Evolutionary conservation across 2,888 invertebrate genomes (phyloP).

Genomic region (Drosophila dives): DNA sequence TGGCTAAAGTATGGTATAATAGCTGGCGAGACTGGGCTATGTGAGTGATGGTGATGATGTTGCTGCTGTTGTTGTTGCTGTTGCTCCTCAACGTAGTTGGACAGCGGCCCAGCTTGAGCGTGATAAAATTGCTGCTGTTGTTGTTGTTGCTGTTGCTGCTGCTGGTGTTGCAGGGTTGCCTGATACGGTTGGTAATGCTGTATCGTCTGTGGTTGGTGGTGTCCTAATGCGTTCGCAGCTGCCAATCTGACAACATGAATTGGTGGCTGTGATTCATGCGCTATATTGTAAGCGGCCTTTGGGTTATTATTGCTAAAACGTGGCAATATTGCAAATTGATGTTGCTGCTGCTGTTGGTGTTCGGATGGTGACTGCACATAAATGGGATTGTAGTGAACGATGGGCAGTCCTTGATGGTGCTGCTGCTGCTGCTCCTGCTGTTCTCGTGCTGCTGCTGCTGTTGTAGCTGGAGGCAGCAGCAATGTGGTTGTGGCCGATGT

Average conservation of each 20-base stretch:
- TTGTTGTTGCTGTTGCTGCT: conserved; percentile 33
- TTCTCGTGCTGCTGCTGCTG: conserved; percentile 32
- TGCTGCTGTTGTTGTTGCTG: conserved; percentile 31
- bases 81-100: conserved; percentile 47
- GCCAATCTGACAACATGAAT: conserved; percentile 75
- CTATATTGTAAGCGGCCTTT: conserved; percentile 65
- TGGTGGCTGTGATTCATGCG: conserved; percentile 69
- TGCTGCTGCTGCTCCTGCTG: conserved; percentile 44
- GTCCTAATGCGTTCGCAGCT: conserved; percentile 60
- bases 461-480: conserved; percentile 36
- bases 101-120: conserved; percentile 23
- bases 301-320: conserved; percentile 76
- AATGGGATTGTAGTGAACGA: conserved; percentile 79
- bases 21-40: conserved; percentile 50
- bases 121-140: conserved; percentile 35
- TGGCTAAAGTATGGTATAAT: conserved; percentile 77
- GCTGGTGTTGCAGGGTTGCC: conserved; percentile 48
- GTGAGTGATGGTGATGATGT: conserved; percentile 38
- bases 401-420: conserved; percentile 54
- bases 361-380: conserved; percentile 72
- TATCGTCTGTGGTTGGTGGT: conserved; percentile 51
- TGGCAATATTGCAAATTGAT: conserved; percentile 74
- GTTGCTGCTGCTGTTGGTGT: conserved; percentile 64
- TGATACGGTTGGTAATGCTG: conserved; percentile 65
- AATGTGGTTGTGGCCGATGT: conserved; percentile 50